Evolutionary conservation across 2,888 invertebrate genomes (phyloP), one percentile per base, ranked within the genome.

Genomic region (Deilephila elpenor): DNA sequence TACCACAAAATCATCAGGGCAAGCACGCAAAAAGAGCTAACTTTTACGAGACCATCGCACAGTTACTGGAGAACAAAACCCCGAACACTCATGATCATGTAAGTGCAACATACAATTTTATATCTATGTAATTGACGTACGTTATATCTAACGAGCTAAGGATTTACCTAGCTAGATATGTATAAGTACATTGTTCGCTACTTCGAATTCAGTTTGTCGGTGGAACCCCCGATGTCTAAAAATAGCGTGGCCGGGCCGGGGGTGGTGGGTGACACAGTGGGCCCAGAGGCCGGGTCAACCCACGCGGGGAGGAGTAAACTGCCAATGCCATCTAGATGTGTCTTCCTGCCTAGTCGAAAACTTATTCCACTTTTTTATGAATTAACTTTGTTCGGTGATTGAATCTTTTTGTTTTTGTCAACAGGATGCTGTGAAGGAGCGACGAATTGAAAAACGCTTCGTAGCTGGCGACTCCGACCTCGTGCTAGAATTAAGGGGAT

Each of bases 381-480:
- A 25, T 29, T 8, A 64, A 64, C 64, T 64, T 64, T 20, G n/a
- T 59, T 29, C 3, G 29, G 51, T 61, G 51, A 51, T 51, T 19
- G 44, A 74, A 75, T 74, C 71, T 71, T 60, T 75, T 34, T 75
- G 71, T 75, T 80, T 84, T 89, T 89, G 80, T 84, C 82, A 79
- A 80, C 90, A 95, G 95, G 89, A 91, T 76, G 75, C 88, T 51
- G 78, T 83, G 64, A 90, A 91, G 76, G 82, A 83, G 56, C 87
- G 93, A 78, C 92, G 95, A 80, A 95, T 96, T 85, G 95, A 96
- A 80, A 96, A 96, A 84, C 94, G 96, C 74, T 96, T 96, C 85
- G 95, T 96, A 70, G 94, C 96, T 1, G 95, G 94, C 76, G 96
- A 96, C 86, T 95, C 96, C 73, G 96, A 95, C 80, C 91, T 96